Conservation (phyloP, 1,140 invertebrate genomes). For the Cardiocondyla obscurior region DNA sequence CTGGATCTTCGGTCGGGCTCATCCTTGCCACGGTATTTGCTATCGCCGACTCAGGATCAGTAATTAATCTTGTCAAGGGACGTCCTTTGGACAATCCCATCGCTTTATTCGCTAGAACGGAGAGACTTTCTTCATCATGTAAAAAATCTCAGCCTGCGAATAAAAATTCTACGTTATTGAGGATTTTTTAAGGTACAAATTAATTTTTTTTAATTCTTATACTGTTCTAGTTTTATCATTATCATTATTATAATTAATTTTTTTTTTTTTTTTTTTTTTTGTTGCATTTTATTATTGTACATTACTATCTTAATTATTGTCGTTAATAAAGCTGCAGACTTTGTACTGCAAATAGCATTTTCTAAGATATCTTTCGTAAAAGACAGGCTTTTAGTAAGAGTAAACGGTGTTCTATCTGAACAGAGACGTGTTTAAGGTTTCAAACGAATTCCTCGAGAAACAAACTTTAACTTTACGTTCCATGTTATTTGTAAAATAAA, state of each 20-base stretch:
- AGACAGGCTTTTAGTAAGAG: not conserved
- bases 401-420: not conserved
- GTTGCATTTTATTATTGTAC: not conserved
- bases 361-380: not conserved
- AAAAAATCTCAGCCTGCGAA: conserved; percentile 25
- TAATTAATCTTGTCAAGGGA: conserved; percentile 5
- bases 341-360: not conserved
- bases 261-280: not conserved
- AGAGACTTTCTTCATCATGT: not conserved
- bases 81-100: conserved; percentile 49
- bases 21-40: conserved; percentile 46
- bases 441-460: conserved; percentile 36
- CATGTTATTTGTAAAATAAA: conserved; percentile 48
- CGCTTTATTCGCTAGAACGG: conserved; percentile 5
- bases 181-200: not conserved
- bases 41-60: not conserved
- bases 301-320: not conserved
- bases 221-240: not conserved
- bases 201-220: not conserved
- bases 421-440: not conserved
- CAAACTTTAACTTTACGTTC: conserved; percentile 20
- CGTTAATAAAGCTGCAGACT: not conserved
- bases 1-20: conserved; percentile 45
- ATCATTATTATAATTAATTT: not conserved
- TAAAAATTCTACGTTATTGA: not conserved